These are phyloP conservation scores for Pissodes strobi DNA, from an alignment of 1,140 invertebrate species.

Conservation along the genomic window DNA sequence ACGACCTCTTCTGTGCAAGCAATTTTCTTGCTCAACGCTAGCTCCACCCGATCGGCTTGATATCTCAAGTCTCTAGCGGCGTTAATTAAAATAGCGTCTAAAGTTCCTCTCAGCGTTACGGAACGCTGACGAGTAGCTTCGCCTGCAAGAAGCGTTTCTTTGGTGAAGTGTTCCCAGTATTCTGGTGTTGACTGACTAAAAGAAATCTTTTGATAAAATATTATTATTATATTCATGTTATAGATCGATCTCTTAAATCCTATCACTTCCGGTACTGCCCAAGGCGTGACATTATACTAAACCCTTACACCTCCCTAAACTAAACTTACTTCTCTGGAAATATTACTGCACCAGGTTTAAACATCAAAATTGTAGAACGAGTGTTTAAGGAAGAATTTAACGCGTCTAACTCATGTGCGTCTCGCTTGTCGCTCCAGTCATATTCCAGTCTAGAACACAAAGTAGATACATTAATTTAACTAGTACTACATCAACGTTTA, in stretches of 20 bases:
- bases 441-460: conserved; percentile 64
- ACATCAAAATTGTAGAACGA: conserved; percentile 66
- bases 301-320: too few relatives aligned
- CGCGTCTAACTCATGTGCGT: conserved; percentile 77
- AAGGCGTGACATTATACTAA: too few relatives aligned
- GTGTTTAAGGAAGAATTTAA: conserved; percentile 67
- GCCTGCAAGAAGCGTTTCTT: conserved; percentile 65
- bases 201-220: too few relatives aligned
- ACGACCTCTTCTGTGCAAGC: conserved; percentile 69
- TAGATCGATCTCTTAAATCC: too few relatives aligned
- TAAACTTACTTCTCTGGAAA: conserved; percentile 63
- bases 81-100: conserved; percentile 67
- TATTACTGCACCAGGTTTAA: conserved; percentile 70
- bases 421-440: conserved; percentile 88
- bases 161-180: conserved; percentile 72
- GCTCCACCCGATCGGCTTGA: conserved; percentile 74
- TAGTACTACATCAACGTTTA: neutral
- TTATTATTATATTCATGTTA: too few relatives aligned
- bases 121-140: conserved; percentile 69
- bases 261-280: too few relatives aligned
- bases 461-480: neutral
- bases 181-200: conserved; percentile 65
- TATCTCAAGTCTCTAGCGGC: conserved; percentile 70
- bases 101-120: conserved; percentile 62
- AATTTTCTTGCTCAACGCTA: conserved; percentile 67